Percentiles rank a stretch among this genome's conserved stretches.
Evolutionary conservation across 2,888 invertebrate genomes (phyloP).

Genomic region (Limnephilus marmoratus): DNA sequence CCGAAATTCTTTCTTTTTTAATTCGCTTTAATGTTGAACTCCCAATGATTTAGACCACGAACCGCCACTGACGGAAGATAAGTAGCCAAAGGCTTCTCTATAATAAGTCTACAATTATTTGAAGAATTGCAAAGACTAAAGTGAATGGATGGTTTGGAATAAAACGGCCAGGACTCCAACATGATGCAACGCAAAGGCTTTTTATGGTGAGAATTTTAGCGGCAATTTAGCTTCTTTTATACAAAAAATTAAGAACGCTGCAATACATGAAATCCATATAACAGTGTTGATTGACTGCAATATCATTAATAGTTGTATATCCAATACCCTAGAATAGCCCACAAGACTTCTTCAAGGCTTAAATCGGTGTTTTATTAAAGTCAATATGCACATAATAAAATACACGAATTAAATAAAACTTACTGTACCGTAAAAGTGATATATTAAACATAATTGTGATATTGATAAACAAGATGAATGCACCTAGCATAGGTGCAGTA

Average conservation of each 20-base stretch:
- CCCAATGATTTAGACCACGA: too few relatives aligned
- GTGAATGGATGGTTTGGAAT: not conserved
- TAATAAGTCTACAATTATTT: not conserved
- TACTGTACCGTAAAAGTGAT: not conserved
- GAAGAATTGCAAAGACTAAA: not conserved
- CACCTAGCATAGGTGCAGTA: not conserved
- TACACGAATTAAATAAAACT: too few relatives aligned
- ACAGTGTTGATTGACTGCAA: not conserved
- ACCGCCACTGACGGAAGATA: too few relatives aligned
- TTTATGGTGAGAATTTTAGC: not conserved
- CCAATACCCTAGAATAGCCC: not conserved
- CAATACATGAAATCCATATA: not conserved
- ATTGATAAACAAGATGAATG: not conserved
- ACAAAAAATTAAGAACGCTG: too few relatives aligned
- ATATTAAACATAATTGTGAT: not conserved
- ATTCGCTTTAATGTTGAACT: too few relatives aligned
- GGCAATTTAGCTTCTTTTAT: not conserved
- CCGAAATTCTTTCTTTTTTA: too few relatives aligned
- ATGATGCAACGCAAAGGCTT: too few relatives aligned
- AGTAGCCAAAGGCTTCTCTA: not conserved
- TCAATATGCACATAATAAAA: too few relatives aligned
- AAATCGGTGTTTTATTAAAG: not conserved
- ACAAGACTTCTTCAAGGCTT: not conserved
- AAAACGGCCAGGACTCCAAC: too few relatives aligned
- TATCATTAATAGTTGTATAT: not conserved